A percentile compares a stretch with the other conserved stretches of the same genome.
phyloP scores from a whole-genome alignment of 2,113 vertebrate species.

The Gasterosteus aculeatus region DNA sequence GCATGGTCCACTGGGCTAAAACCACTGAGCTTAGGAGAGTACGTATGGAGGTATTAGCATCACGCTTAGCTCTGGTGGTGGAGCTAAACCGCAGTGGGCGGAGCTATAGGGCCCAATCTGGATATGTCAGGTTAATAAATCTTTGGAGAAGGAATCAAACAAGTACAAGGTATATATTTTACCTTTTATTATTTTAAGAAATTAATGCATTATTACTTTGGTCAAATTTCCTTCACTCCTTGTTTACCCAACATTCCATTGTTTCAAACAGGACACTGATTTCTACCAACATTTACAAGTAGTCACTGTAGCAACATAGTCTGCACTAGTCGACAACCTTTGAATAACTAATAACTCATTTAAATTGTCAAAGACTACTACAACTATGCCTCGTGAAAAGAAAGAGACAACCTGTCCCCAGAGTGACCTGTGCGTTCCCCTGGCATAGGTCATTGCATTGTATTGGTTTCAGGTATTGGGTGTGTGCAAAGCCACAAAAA shows the following conservation, averaged over 20 bases:
- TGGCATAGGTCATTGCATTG: no score
- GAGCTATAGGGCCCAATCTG: background rate
- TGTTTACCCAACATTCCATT: background rate
- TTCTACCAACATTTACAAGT: background rate
- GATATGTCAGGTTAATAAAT: background rate
- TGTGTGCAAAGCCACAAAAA: background rate
- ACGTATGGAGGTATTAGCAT: background rate
- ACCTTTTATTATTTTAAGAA: background rate
- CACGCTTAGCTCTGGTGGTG: background rate
- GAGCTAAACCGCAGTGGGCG: background rate
- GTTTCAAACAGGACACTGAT: background rate
- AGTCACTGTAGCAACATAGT: background rate
- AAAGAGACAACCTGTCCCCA: background rate
- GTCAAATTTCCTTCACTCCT: background rate
- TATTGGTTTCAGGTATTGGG: background rate
- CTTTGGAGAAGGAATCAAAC: background rate
- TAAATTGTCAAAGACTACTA: background rate
- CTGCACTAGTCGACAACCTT: background rate
- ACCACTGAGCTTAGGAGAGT: background rate
- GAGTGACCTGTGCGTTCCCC: background rate
- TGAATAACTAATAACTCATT: background rate
- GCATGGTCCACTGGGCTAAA: background rate
- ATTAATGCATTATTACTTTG: background rate
- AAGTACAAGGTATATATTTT: background rate
- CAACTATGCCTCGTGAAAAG: background rate